A percentile compares a stretch with the other conserved stretches of the same genome.
Conservation (phyloP, 2,888 invertebrate species). For the Isoperla grammatica region DNA sequence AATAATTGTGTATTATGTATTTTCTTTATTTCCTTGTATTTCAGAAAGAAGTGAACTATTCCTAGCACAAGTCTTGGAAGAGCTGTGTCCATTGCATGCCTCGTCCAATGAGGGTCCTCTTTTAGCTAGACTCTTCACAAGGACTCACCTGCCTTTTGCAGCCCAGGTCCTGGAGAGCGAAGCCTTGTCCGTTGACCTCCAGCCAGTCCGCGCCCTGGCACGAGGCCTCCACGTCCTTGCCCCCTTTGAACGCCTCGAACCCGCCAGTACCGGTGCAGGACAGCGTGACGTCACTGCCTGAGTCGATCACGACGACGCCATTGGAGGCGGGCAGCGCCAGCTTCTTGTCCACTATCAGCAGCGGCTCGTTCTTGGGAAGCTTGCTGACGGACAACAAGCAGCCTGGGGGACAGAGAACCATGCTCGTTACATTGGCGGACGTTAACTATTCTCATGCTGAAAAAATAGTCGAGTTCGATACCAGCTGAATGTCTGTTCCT, state of each 20-base stretch:
- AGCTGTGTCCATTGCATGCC: too few species aligned
- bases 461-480: too few species aligned
- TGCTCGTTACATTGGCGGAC: too few species aligned
- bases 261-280: constrained; percentile 1
- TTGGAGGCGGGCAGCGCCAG: neutral
- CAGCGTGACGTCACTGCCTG: neutral
- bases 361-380: constrained; percentile 8
- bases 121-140: too few species aligned
- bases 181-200: neutral
- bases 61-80: too few species aligned
- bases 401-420: neutral
- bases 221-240: neutral
- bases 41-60: too few species aligned
- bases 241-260: neutral
- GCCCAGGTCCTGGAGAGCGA: neutral
- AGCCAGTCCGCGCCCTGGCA: constrained; percentile 5
- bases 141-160: neutral
- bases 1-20: too few species aligned
- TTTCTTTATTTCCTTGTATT: too few species aligned
- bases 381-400: constrained; percentile 4
- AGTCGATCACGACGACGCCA: neutral
- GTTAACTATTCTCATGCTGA: too few species aligned
- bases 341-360: neutral
- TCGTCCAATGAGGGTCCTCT: too few species aligned
- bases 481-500: too few species aligned